phyloP scores from a whole-genome alignment of 2,797 vertebrate species.

The Epinephelus coioides region DNA sequence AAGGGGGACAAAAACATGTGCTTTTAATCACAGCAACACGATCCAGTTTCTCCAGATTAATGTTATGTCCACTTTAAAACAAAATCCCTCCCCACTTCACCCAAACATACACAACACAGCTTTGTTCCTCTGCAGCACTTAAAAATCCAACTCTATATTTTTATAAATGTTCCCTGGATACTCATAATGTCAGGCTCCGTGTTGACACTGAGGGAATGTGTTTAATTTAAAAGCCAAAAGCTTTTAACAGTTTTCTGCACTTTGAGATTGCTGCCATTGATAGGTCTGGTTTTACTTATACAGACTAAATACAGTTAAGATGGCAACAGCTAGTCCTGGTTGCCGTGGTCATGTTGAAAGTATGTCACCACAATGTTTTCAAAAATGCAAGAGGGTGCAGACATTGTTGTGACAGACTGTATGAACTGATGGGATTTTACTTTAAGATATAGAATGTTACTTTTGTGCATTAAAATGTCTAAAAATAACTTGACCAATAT shows the following conservation, averaged over 20 bases:
- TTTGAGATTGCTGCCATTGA: constrained; percentile 34
- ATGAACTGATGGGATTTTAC: constrained; percentile 1
- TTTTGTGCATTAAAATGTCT: no score
- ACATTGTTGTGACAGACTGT: constrained; percentile 8
- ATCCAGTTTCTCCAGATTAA: constrained; percentile 70
- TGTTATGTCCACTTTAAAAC: constrained; percentile 59
- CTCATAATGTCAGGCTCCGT: constrained; percentile 7
- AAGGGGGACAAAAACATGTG: constrained; percentile 74
- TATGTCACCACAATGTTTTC: constrained; percentile 39
- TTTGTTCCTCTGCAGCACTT: constrained; percentile 33
- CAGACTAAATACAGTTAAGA: constrained; percentile 41
- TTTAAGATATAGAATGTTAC: not conserved
- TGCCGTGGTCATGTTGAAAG: constrained; percentile 52
- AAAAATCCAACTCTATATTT: constrained; percentile 16
- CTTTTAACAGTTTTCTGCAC: constrained; percentile 23
- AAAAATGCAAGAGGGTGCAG: constrained; percentile 34
- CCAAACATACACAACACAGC: constrained; percentile 28
- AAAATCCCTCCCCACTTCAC: constrained; percentile 28
- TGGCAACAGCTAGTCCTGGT: constrained; percentile 39
- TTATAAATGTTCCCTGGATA: not conserved
- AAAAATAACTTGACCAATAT: no score
- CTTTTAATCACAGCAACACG: constrained; percentile 71
- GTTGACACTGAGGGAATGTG: constrained; percentile 16
- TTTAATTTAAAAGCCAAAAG: constrained; percentile 35
- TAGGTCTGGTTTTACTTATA: constrained; percentile 37